Conservation (phyloP, 37 sponge, comb jelly and placozoan genomes). For the Bolinopsis microptera region DNA sequence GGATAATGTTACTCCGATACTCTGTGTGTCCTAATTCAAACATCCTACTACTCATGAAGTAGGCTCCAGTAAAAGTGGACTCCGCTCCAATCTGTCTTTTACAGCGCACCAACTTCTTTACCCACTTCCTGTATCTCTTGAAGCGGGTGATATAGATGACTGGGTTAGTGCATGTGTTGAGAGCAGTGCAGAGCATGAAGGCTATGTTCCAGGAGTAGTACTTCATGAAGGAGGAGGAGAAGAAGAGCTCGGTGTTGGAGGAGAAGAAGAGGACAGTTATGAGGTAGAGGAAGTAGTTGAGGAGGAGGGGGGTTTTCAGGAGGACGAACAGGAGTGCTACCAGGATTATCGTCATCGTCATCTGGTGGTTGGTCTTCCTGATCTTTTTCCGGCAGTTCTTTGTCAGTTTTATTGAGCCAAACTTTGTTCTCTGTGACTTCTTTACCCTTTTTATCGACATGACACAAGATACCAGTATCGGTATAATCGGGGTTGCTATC, state of each 20-base stretch:
- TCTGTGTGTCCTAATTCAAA: background rate
- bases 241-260: background rate
- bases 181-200: background rate
- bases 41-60: background rate
- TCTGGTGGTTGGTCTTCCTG: background rate
- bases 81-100: background rate
- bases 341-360: background rate
- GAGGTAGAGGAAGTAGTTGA: background rate
- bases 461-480: background rate
- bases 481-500: background rate
- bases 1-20: no score
- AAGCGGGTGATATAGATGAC: background rate
- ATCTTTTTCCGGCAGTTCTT: background rate
- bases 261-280: background rate
- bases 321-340: background rate
- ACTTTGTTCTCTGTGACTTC: background rate
- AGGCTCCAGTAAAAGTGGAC: background rate
- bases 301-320: background rate
- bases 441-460: background rate
- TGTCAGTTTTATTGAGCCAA: background rate
- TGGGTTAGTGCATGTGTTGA: background rate
- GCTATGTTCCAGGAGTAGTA: background rate
- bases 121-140: background rate
- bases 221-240: background rate
- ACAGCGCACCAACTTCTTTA: background rate